Evolutionary conservation across 2,888 invertebrate species (phyloP).

Genomic region (Acronicta alni): DNA sequence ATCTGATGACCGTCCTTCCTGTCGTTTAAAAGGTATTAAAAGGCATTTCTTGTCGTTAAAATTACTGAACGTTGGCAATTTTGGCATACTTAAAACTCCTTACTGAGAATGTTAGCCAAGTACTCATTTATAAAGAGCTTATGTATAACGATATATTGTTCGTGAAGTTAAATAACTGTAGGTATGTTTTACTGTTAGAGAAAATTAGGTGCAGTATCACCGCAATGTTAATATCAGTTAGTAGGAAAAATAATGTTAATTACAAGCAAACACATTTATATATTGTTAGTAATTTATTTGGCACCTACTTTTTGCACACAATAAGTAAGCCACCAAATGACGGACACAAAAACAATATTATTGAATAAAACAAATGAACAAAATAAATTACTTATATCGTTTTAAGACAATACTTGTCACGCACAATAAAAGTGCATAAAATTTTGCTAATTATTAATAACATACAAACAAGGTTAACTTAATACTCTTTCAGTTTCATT

Average conservation of each 20-base stretch:
- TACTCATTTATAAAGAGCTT: no score
- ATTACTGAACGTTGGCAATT: no score
- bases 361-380: conserved; percentile 34
- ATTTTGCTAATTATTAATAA: conserved; percentile 42
- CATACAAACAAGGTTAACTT: conserved; percentile 32
- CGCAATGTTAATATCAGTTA: not conserved
- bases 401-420: conserved; percentile 35
- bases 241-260: conserved; percentile 1
- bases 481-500: conserved; percentile 54
- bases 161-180: no score
- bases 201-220: no score
- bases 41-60: no score
- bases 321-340: conserved; percentile 48
- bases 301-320: conserved; percentile 53
- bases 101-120: no score
- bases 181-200: no score
- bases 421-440: conserved; percentile 36
- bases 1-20: conserved; percentile 18
- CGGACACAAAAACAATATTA: conserved; percentile 31
- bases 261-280: conserved; percentile 32
- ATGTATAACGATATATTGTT: not conserved
- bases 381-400: conserved; percentile 42
- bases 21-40: not conserved
- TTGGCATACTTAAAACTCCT: no score
- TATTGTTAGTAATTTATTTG: conserved; percentile 57